Evolutionary conservation across 2,113 vertebrate species (phyloP).

Genomic region (Macheiramphus alcinus): DNA sequence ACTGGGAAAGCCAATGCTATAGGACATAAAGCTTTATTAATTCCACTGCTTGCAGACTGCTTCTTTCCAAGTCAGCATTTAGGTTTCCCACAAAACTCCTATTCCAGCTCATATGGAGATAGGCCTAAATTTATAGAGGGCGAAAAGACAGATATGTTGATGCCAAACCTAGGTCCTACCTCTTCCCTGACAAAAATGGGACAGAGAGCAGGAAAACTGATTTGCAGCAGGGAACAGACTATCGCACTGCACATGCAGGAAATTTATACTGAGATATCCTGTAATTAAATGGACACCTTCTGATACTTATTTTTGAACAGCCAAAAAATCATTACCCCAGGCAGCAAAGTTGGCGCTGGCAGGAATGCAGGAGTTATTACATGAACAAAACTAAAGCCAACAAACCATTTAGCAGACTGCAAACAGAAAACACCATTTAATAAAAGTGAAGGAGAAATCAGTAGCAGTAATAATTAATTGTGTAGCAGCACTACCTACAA

Average conservation of each 20-base stretch:
- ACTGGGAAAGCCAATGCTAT: background rate
- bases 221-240: background rate
- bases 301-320: background rate
- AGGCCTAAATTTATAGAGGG: background rate
- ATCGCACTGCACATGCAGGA: background rate
- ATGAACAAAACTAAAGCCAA: background rate
- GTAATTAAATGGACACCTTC: slow-evolving; percentile 24
- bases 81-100: background rate
- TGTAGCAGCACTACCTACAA: background rate
- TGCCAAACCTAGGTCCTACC: background rate
- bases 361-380: background rate
- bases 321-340: slow-evolving; percentile 5
- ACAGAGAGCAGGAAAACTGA: background rate
- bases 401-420: background rate
- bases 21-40: background rate
- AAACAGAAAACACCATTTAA: background rate
- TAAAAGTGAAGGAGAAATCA: background rate
- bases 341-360: background rate
- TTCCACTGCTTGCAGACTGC: background rate
- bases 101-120: background rate
- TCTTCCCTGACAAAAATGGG: background rate
- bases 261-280: background rate
- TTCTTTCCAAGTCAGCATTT: background rate
- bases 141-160: background rate
- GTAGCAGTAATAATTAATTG: background rate